A percentile compares a stretch with the other conserved stretches of the same genome.
phyloP scores from a whole-genome alignment of 2,888 invertebrate genomes.

The Philaethria dido region DNA sequence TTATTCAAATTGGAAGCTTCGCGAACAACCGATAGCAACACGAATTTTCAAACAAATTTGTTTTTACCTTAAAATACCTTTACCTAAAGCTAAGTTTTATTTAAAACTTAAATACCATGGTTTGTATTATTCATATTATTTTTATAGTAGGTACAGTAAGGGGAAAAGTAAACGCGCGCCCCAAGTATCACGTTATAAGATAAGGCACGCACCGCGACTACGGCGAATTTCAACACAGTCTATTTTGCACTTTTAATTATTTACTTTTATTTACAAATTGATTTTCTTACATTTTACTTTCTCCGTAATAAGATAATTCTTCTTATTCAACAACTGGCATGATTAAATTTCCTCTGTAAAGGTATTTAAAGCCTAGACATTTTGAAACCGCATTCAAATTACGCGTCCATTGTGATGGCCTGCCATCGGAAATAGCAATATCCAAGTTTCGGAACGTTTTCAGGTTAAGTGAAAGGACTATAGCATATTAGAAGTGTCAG shows the following conservation, averaged over 20 bases:
- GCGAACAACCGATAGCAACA: constrained; percentile 22
- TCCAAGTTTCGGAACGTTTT: constrained; percentile 33
- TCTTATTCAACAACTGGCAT: neutral
- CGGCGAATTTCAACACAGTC: constrained; percentile 68
- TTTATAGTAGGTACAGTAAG: constrained; percentile 15
- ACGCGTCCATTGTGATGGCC: constrained; percentile 35
- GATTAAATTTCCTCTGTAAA: constrained; percentile 20
- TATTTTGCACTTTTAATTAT: constrained; percentile 54
- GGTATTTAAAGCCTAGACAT: constrained; percentile 31
- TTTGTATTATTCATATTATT: constrained; percentile 21
- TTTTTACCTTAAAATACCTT: neutral
- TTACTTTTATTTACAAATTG: constrained; percentile 57
- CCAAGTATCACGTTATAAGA: constrained; percentile 51
- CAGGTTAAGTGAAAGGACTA: constrained; percentile 16
- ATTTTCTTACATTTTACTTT: constrained; percentile 4
- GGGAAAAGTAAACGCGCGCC: constrained; percentile 38
- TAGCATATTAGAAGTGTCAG: constrained; percentile 4
- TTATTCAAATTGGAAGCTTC: constrained; percentile 46
- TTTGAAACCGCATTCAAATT: constrained; percentile 43
- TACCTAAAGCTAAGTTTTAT: neutral
- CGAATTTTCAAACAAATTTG: constrained; percentile 17
- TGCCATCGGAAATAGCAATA: constrained; percentile 41
- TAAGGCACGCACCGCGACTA: constrained; percentile 75
- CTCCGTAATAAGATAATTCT: neutral
- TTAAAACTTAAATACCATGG: constrained; percentile 11